These are phyloP conservation scores for Bombus impatiens DNA, from an alignment of 1,140 invertebrate genomes.

Conservation along the genomic window DNA sequence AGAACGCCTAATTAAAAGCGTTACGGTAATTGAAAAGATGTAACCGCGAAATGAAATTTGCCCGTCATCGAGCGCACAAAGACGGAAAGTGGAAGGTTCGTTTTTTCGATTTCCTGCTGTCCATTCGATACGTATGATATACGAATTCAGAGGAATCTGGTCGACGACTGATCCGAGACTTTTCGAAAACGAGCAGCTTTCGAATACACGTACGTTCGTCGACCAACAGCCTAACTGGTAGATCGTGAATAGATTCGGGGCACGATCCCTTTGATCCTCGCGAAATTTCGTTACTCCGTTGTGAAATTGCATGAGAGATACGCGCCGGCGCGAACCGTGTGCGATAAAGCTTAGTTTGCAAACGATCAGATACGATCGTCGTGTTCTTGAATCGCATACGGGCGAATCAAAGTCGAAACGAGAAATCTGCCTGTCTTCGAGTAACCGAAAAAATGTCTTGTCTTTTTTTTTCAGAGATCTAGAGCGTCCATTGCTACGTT, in stretches of 20 bases:
- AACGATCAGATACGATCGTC: neutral
- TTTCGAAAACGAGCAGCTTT: constrained; percentile 24
- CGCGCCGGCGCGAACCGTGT: neutral
- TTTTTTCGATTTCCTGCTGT: neutral
- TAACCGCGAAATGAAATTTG: neutral
- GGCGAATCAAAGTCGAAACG: neutral
- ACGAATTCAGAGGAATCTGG: constrained; percentile 16
- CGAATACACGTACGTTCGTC: neutral
- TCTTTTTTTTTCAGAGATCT: neutral
- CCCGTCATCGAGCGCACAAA: neutral
- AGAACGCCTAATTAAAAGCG: neutral
- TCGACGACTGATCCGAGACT: constrained; percentile 25
- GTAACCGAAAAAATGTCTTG: neutral
- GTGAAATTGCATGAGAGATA: constrained; percentile 21
- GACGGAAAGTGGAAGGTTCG: neutral
- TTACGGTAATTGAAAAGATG: neutral
- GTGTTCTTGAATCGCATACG: constrained; percentile 5
- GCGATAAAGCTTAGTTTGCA: constrained; percentile 24
- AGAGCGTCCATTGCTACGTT: no score
- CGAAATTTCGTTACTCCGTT: constrained; percentile 5
- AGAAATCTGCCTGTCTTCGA: neutral
- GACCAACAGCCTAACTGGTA: neutral
- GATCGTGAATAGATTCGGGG: constrained; percentile 11
- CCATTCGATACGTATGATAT: neutral
- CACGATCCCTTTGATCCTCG: constrained; percentile 30